A percentile compares a stretch with the other conserved stretches of the same genome.
Evolutionary conservation across 2,113 vertebrate genomes (phyloP).

Genomic region (Actenoides lindsayi): DNA sequence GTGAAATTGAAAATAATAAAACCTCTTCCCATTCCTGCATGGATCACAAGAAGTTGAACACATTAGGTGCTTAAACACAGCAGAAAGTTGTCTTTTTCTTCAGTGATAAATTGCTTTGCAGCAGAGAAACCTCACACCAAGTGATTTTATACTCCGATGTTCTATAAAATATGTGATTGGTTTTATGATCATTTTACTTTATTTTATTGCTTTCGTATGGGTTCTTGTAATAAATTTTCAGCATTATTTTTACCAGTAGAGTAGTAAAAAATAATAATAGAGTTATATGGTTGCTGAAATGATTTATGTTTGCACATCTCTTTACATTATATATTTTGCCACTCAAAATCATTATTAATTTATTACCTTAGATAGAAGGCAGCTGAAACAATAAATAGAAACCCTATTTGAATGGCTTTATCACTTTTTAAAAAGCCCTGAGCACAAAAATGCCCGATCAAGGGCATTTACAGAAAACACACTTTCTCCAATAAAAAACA

Average conservation of each 20-base stretch:
- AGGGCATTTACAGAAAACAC: neutral
- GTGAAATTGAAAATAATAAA: conserved; percentile 54
- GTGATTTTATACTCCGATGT: conserved; percentile 67
- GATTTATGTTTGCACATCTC: neutral
- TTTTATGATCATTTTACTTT: conserved; percentile 69
- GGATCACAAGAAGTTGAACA: conserved; percentile 28
- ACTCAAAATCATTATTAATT: conserved; percentile 7
- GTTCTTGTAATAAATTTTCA: conserved; percentile 63
- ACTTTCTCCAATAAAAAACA: neutral
- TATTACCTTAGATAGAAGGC: neutral
- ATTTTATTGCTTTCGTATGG: conserved; percentile 66
- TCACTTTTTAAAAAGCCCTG: neutral
- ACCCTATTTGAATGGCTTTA: neutral
- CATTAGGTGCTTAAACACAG: conserved; percentile 50
- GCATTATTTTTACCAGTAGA: conserved; percentile 57
- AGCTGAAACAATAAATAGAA: neutral
- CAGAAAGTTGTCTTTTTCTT: conserved; percentile 62
- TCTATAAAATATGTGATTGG: conserved; percentile 71
- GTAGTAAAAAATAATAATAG: conserved; percentile 34
- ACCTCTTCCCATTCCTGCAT: conserved; percentile 18
- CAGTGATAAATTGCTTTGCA: conserved; percentile 59
- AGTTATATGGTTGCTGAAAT: conserved; percentile 11
- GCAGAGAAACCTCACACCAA: conserved; percentile 49
- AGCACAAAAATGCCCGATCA: neutral
- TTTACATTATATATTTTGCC: neutral